Conservation (phyloP, 2,888 invertebrate genomes). For the Epistrophe eligans region DNA sequence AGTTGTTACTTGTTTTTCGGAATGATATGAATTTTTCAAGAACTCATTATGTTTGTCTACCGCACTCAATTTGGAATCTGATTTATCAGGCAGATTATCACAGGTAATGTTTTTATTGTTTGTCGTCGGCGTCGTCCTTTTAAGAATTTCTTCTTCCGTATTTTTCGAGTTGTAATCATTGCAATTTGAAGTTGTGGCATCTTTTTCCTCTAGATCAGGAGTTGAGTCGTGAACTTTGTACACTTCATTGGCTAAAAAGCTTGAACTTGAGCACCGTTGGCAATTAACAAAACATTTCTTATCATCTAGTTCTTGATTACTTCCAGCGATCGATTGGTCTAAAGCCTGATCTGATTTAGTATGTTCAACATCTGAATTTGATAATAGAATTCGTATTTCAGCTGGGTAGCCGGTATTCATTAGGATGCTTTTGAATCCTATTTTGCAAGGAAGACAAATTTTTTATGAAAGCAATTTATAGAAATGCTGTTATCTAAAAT, state of each 20-base stretch:
- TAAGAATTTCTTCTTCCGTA: not conserved
- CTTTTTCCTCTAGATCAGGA: slow-evolving; percentile 22
- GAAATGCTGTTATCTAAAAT: no score
- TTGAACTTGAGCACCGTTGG: slow-evolving; percentile 58
- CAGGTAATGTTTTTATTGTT: slow-evolving; percentile 53
- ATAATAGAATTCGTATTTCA: slow-evolving; percentile 85
- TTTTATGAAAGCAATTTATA: not conserved
- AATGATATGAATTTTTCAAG: slow-evolving; percentile 38
- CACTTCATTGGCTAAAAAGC: slow-evolving; percentile 53
- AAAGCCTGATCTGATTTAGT: slow-evolving; percentile 76
- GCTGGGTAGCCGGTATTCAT: slow-evolving; percentile 87
- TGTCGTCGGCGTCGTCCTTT: slow-evolving; percentile 19
- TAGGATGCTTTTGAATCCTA: slow-evolving; percentile 87
- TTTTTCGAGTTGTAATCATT: slow-evolving; percentile 15
- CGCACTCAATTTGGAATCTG: slow-evolving; percentile 54
- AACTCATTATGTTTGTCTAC: slow-evolving; percentile 45
- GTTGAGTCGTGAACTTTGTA: slow-evolving; percentile 48
- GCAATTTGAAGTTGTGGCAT: slow-evolving; percentile 56
- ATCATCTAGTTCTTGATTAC: slow-evolving; percentile 38
- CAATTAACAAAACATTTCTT: slow-evolving; percentile 70
- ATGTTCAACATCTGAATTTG: slow-evolving; percentile 72
- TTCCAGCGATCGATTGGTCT: slow-evolving; percentile 81
- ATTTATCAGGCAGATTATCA: slow-evolving; percentile 58
- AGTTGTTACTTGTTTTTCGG: slow-evolving; percentile 6
- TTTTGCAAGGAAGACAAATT: not conserved